phyloP scores from a whole-genome alignment of 2,888 invertebrate genomes.

The Agrenia bidenticulata region DNA sequence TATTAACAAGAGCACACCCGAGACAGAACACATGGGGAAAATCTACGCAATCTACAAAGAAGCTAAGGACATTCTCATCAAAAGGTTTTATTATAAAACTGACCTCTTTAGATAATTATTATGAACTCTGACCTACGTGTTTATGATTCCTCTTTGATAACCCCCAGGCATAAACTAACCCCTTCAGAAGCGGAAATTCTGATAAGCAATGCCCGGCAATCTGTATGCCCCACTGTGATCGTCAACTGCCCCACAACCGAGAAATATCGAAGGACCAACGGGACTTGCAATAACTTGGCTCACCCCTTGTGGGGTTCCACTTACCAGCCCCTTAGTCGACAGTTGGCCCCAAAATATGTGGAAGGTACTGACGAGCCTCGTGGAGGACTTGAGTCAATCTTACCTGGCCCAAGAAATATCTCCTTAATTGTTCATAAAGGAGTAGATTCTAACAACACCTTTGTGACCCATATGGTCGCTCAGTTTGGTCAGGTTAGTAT shows the following conservation, averaged over 20 bases:
- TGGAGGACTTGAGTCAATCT: constrained; percentile 53
- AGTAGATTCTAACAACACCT: constrained; percentile 61
- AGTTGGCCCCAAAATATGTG: constrained; percentile 50
- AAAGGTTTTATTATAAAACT: neutral
- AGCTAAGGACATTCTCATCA: neutral
- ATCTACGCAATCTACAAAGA: neutral
- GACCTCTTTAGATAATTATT: no score
- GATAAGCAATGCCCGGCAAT: neutral
- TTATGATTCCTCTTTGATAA: neutral
- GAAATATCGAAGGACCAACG: constrained; percentile 52
- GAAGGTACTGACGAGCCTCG: constrained; percentile 49
- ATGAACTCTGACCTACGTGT: neutral
- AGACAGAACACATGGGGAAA: constrained; percentile 2
- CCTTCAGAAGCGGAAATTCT: neutral
- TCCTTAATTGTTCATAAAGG: constrained; percentile 71
- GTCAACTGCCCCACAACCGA: constrained; percentile 12
- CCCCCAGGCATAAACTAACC: neutral
- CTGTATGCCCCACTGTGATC: neutral
- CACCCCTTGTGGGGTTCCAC: constrained; percentile 34
- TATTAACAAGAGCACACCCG: neutral
- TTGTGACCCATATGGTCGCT: constrained; percentile 31
- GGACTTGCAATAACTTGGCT: constrained; percentile 54
- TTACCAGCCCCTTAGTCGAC: constrained; percentile 48
- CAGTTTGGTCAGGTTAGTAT: constrained; percentile 28
- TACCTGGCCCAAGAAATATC: constrained; percentile 71